phyloP scores from a whole-genome alignment of 1,140 invertebrate species.

The Phocides pigmalion region DNA sequence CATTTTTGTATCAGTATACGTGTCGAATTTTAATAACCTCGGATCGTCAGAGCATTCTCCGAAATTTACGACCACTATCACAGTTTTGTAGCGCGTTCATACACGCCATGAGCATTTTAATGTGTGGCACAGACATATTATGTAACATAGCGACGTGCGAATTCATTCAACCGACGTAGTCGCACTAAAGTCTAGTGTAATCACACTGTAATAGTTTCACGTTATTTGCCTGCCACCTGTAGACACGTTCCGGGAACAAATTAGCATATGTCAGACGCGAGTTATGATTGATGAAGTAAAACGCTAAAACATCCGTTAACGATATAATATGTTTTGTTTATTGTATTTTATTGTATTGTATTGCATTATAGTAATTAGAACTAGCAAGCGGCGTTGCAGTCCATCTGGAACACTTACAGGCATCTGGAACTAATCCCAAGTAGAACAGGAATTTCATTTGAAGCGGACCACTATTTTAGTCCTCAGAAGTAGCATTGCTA shows the following conservation, averaged over 20 bases:
- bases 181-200: conserved; percentile 21
- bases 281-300: conserved; percentile 16
- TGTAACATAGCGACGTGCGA: conserved; percentile 10
- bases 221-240: conserved; percentile 18
- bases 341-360: too few relatives aligned
- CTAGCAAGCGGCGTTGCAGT: too few relatives aligned
- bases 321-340: too few relatives aligned
- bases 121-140: conserved; percentile 27
- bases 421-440: too few relatives aligned
- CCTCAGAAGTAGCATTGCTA: too few relatives aligned
- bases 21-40: conserved; percentile 38
- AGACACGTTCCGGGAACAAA: conserved; percentile 5
- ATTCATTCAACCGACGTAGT: conserved; percentile 28
- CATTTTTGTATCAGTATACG: conserved; percentile 18
- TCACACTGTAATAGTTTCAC: conserved; percentile 21
- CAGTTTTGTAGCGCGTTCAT: conserved; percentile 40
- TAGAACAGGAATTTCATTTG: too few relatives aligned
- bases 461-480: too few relatives aligned
- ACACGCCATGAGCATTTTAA: conserved; percentile 44
- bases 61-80: conserved; percentile 39
- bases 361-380: too few relatives aligned
- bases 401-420: too few relatives aligned
- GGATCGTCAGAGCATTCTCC: conserved; percentile 31
- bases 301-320: background rate
- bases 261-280: conserved; percentile 16